A percentile compares a stretch with the other conserved stretches of the same genome.
Evolutionary conservation across 2,888 invertebrate species (phyloP).

Genomic region (Yponomeuta malinellus): DNA sequence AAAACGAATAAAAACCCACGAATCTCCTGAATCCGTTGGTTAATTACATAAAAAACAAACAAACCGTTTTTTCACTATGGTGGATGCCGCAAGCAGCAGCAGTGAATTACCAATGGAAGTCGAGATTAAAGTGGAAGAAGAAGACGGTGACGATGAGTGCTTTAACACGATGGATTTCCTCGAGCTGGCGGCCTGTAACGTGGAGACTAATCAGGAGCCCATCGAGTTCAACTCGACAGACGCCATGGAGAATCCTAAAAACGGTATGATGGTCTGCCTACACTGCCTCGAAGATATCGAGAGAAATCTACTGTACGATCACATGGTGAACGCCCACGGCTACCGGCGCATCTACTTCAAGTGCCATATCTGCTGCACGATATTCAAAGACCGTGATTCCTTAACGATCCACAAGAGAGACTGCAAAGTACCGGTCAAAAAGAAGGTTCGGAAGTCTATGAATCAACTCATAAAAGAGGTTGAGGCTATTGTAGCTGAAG

Average conservation of each 20-base stretch:
- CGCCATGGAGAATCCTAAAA: conserved; percentile 31
- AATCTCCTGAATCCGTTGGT: too few species aligned
- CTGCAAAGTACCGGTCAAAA: conserved; percentile 23
- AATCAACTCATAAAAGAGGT: conserved; percentile 16
- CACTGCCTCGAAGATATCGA: conserved; percentile 36
- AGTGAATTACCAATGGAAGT: conserved; percentile 31
- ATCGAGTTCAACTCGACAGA: conserved; percentile 35
- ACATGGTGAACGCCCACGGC: conserved; percentile 35
- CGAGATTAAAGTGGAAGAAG: conserved; percentile 29
- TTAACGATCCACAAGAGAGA: conserved; percentile 26
- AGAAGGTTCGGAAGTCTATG: conserved; percentile 2
- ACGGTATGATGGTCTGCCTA: conserved; percentile 33
- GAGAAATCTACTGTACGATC: conserved; percentile 26
- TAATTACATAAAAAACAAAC: not conserved
- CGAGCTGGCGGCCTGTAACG: conserved; percentile 31
- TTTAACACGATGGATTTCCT: conserved; percentile 29
- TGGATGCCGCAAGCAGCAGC: conserved; percentile 22
- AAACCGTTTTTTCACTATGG: not conserved
- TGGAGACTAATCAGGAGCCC: conserved; percentile 32
- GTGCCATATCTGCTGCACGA: conserved; percentile 31
- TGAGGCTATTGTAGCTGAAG: conserved; percentile 24
- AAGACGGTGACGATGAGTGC: conserved; percentile 26
- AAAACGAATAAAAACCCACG: too few species aligned
- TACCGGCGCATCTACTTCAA: conserved; percentile 32
- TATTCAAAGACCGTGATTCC: conserved; percentile 26